Evolutionary conservation across 2,113 vertebrate genomes (phyloP).

Genomic region (Lanius ludovicianus): DNA sequence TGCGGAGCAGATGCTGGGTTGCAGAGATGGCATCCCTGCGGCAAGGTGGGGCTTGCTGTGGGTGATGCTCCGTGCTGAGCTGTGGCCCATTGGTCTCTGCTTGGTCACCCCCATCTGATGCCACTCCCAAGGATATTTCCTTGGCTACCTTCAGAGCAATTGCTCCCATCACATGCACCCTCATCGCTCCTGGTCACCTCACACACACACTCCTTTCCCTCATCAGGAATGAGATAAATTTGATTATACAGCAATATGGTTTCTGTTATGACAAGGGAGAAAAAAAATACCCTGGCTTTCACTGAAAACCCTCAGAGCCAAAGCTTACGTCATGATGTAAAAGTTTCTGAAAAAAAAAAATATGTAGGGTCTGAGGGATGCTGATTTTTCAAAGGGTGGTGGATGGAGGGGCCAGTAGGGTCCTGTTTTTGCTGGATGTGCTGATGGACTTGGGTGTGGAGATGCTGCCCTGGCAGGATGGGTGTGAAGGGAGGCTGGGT

Average conservation of each 20-base stretch:
- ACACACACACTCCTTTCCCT: not conserved
- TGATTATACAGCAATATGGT: slow-evolving; percentile 33
- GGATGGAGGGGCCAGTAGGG: not conserved
- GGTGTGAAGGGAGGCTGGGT: not conserved
- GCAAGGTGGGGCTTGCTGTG: not conserved
- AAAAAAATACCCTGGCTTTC: slow-evolving; percentile 25
- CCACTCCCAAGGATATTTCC: not conserved
- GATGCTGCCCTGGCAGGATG: not conserved
- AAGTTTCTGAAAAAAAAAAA: not conserved
- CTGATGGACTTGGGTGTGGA: not conserved
- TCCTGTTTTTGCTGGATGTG: not conserved
- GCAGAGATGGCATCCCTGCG: not conserved
- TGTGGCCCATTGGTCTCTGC: not conserved
- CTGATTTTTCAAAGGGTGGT: not conserved
- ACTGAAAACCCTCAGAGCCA: not conserved
- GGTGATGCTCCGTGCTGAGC: not conserved
- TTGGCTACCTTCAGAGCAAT: not conserved
- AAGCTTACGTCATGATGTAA: slow-evolving; percentile 35
- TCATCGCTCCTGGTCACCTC: not conserved
- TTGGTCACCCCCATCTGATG: not conserved
- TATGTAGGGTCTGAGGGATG: not conserved
- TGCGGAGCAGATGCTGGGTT: not conserved
- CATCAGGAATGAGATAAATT: slow-evolving; percentile 6
- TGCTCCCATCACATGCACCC: not conserved
- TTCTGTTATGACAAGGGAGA: not conserved